These are phyloP conservation scores for Ictidomys tridecemlineatus DNA, from an alignment of 2,113 vertebrate genomes.

Conservation along the genomic window DNA sequence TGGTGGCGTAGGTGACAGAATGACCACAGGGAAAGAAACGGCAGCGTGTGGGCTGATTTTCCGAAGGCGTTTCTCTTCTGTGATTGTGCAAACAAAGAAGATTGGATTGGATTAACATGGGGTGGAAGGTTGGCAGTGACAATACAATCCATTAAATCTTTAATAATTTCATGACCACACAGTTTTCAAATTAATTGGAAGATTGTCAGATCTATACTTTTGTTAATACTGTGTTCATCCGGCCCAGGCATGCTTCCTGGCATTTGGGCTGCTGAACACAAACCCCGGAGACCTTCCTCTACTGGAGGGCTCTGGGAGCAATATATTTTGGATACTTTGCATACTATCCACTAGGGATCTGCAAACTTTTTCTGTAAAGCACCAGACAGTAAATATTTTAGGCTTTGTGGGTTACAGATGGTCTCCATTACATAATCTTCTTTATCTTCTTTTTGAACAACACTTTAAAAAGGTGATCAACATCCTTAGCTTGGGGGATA, in stretches of 20 bases:
- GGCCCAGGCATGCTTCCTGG: background rate
- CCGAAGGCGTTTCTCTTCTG: background rate
- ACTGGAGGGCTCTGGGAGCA: background rate
- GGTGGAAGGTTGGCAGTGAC: background rate
- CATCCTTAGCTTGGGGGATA: background rate
- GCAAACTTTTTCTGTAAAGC: background rate
- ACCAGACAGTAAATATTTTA: constrained; percentile 12
- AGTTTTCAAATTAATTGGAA: background rate
- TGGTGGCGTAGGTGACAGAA: background rate
- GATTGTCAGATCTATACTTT: background rate
- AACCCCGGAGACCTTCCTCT: background rate
- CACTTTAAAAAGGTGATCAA: background rate
- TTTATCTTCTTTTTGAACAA: background rate
- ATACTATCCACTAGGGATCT: background rate
- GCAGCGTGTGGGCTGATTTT: background rate
- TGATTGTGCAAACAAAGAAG: background rate
- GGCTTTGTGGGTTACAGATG: background rate
- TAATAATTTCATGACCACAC: background rate
- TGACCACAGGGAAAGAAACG: background rate
- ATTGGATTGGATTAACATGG: background rate
- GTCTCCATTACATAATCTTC: background rate
- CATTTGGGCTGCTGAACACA: background rate
- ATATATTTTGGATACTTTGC: background rate
- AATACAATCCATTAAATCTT: background rate
- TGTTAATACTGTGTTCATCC: background rate